Percentiles rank a stretch among this genome's conserved stretches.
phyloP scores from a whole-genome alignment of 2,113 vertebrate genomes.

The Arvicanthis niloticus region DNA sequence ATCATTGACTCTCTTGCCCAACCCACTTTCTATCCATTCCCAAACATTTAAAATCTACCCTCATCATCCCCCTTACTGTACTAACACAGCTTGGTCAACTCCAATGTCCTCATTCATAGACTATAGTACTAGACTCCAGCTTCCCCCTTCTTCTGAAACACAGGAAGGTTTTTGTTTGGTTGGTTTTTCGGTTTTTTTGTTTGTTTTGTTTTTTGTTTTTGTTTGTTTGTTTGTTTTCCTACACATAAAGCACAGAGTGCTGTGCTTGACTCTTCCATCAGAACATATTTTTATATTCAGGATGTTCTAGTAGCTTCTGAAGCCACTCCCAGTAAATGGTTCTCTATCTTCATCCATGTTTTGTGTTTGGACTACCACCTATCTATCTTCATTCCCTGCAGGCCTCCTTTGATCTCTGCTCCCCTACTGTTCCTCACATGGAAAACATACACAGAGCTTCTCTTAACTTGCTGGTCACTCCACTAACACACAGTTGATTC shows the following conservation, averaged over 20 bases:
- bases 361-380: background rate
- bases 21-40: too few relatives aligned
- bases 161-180: too few relatives aligned
- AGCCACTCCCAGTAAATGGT: background rate
- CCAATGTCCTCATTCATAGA: background rate
- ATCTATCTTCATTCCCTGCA: background rate
- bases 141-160: background rate
- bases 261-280: background rate
- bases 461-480: background rate
- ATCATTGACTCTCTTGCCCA: background rate
- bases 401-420: background rate
- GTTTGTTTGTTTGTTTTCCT: background rate
- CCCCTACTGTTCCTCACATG: background rate
- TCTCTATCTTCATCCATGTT: background rate
- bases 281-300: background rate
- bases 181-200: too few relatives aligned
- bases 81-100: background rate
- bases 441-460: background rate
- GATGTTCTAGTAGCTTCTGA: background rate
- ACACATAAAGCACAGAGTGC: background rate
- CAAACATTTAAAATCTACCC: background rate
- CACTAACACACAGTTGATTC: background rate
- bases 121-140: background rate
- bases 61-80: background rate
- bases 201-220: too few relatives aligned